phyloP scores from a whole-genome alignment of 2,113 vertebrate genomes.

The Equus przewalskii region DNA sequence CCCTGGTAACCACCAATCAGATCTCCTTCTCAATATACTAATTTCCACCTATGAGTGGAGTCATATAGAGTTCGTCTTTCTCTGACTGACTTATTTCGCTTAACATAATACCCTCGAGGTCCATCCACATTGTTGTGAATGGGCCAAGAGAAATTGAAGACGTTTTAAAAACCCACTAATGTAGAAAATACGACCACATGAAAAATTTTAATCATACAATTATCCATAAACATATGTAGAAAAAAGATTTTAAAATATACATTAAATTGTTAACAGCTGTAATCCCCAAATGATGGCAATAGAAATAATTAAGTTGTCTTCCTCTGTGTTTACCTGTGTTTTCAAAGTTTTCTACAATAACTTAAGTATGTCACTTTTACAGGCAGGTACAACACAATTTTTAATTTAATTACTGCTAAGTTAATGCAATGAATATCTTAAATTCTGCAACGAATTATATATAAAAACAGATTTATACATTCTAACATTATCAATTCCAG shows the following conservation, averaged over 20 bases:
- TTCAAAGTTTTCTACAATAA: not conserved
- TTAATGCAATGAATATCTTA: not conserved
- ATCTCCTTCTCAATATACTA: no score
- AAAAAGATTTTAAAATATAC: not conserved
- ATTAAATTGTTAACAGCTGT: not conserved
- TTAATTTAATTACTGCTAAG: not conserved
- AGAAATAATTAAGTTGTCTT: not conserved
- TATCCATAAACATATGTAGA: not conserved
- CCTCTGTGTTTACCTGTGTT: not conserved
- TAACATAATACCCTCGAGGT: no score
- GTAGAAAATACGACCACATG: not conserved
- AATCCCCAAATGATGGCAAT: not conserved
- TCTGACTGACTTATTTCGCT: no score
- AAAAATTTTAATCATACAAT: not conserved
- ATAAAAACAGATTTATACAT: not conserved
- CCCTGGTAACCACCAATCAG: no score
- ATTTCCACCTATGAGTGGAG: no score
- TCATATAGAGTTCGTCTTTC: no score
- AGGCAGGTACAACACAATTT: not conserved
- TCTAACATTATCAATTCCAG: not conserved
- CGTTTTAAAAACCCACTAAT: not conserved
- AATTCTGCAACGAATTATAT: not conserved
- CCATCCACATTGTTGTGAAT: no score
- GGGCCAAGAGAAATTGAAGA: conserved; percentile 23
- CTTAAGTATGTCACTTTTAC: not conserved